Conservation (phyloP, 2,888 invertebrate species). For the Apantesis nais region DNA sequence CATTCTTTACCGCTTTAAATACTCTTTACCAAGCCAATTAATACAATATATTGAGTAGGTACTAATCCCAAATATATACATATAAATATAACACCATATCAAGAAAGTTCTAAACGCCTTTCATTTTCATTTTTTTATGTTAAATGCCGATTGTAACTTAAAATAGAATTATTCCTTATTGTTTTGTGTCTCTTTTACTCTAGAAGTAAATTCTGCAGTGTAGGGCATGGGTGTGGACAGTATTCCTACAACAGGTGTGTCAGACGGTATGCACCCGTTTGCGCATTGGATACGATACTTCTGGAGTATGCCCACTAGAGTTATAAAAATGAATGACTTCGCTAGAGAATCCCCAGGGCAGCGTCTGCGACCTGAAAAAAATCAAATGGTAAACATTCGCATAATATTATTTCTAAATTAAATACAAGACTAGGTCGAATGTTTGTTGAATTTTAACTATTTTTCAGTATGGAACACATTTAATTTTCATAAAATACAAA, state of each 20-base stretch:
- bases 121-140: not conserved
- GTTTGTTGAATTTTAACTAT: no score
- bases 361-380: conserved; percentile 85
- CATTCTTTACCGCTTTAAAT: no score
- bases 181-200: no score
- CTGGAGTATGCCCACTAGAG: conserved; percentile 86
- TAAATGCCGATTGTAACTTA: not conserved
- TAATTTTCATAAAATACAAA: no score
- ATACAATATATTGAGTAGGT: no score
- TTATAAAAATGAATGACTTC: conserved; percentile 86
- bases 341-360: conserved; percentile 88
- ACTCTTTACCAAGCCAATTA: no score
- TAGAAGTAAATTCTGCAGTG: conserved; percentile 61
- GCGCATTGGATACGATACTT: conserved; percentile 70
- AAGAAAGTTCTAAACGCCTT: no score
- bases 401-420: not conserved
- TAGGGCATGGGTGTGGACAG: conserved; percentile 66
- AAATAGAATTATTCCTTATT: no score
- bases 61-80: no score
- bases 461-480: no score
- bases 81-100: no score
- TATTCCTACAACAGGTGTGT: conserved; percentile 65
- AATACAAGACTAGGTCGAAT: not conserved
- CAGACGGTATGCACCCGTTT: conserved; percentile 65
- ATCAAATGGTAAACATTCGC: conserved; percentile 12